phyloP scores from a whole-genome alignment of 1,140 invertebrate species.

The Leucophenga varia region DNA sequence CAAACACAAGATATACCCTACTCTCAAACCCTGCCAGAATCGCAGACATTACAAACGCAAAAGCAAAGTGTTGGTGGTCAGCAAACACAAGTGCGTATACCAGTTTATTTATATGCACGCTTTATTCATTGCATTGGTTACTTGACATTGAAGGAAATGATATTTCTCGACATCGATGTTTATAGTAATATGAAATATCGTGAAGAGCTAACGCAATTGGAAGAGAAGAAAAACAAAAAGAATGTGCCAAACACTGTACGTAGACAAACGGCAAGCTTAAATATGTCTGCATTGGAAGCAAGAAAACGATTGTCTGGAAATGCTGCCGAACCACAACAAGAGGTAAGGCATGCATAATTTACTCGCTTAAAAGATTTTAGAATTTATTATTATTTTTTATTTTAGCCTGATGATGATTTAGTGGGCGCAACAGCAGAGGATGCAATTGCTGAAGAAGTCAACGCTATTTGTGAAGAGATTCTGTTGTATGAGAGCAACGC shows the following conservation, averaged over 20 bases:
- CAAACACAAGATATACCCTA: constrained; percentile 30
- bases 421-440: constrained; percentile 85
- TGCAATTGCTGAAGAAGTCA: constrained; percentile 80
- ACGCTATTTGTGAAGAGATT: constrained; percentile 75
- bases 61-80: neutral
- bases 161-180: constrained; percentile 75
- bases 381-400: constrained; percentile 5
- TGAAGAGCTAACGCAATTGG: constrained; percentile 61
- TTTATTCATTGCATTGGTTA: constrained; percentile 73
- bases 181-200: constrained; percentile 70
- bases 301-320: constrained; percentile 38
- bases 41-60: constrained; percentile 13
- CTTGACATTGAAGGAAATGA: constrained; percentile 72
- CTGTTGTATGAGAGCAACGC: constrained; percentile 64
- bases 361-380: neutral
- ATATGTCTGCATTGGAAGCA: constrained; percentile 47
- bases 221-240: constrained; percentile 51
- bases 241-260: constrained; percentile 51
- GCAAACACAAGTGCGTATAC: constrained; percentile 23
- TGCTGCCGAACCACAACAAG: constrained; percentile 51
- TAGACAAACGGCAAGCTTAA: constrained; percentile 36
- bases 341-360: constrained; percentile 19
- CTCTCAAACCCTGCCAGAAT: constrained; percentile 26
- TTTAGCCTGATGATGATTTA: constrained; percentile 57
- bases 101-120: constrained; percentile 62